phyloP scores from a whole-genome alignment of 2,888 invertebrate genomes.

The Stenchaetothrips biformis region DNA sequence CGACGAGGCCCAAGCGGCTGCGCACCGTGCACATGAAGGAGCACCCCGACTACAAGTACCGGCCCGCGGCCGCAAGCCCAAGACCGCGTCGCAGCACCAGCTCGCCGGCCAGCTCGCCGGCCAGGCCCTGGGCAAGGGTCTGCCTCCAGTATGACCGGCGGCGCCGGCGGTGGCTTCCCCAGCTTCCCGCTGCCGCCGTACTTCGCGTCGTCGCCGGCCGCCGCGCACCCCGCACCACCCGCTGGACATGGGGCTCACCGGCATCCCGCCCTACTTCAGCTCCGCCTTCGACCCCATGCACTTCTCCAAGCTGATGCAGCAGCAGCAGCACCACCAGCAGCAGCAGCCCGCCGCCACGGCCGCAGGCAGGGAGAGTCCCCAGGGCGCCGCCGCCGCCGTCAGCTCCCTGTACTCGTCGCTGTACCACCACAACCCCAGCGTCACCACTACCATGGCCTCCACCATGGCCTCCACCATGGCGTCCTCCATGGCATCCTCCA shows the following conservation, averaged over 20 bases:
- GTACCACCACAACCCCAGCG: constrained; percentile 47
- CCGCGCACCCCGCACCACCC: constrained; percentile 49
- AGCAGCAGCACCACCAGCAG: constrained; percentile 45
- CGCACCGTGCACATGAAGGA: constrained; percentile 85
- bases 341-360: constrained; percentile 46
- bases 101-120: constrained; percentile 46
- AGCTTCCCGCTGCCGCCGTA: constrained; percentile 60
- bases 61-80: constrained; percentile 80
- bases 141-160: constrained; percentile 38
- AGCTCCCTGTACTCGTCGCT: constrained; percentile 55
- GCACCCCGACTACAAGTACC: constrained; percentile 86
- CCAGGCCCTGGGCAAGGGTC: constrained; percentile 50
- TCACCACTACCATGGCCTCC: constrained; percentile 31
- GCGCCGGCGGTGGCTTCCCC: constrained; percentile 48
- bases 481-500: constrained; percentile 34
- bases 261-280: constrained; percentile 68
- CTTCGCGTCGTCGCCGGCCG: constrained; percentile 57
- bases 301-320: constrained; percentile 56
- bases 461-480: constrained; percentile 35
- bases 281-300: constrained; percentile 65
- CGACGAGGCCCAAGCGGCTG: constrained; percentile 87
- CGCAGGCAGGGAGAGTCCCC: constrained; percentile 50
- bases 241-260: constrained; percentile 49
- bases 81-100: constrained; percentile 47
- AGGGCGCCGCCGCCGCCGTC: constrained; percentile 45